Conservation (phyloP, 1,140 invertebrate genomes). For the Druon quercuslanigerum region DNA sequence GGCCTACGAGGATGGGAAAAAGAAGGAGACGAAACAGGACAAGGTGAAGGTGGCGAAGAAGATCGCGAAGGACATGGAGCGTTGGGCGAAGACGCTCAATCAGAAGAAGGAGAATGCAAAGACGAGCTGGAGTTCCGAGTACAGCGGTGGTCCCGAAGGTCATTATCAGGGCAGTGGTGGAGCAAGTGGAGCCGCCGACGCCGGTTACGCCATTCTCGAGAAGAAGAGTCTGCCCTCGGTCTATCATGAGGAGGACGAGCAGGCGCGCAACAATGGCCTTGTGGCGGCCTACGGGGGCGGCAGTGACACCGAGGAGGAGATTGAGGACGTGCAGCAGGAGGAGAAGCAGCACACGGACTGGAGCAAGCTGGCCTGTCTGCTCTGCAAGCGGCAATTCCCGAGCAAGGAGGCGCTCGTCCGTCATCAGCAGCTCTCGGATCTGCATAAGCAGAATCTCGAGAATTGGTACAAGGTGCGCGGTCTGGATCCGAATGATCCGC, state of each 20-base stretch:
- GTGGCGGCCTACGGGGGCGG: conserved; percentile 88
- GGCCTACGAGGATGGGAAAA: conserved; percentile 72
- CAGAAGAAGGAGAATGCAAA: conserved; percentile 94
- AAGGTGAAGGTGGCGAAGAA: conserved; percentile 98
- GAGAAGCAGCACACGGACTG: conserved; percentile 86
- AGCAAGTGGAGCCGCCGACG: conserved; percentile 88
- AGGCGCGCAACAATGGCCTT: conserved; percentile 73
- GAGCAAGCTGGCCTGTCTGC: conserved; percentile 92
- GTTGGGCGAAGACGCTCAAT: conserved; percentile 97
- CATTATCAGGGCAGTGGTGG: too few relatives aligned
- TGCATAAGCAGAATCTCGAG: conserved; percentile 96
- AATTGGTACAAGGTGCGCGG: conserved; percentile 79
- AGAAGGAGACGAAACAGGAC: conserved; percentile 84
- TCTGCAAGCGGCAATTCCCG: conserved; percentile 97
- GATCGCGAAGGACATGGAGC: conserved; percentile 91
- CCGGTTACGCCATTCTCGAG: conserved; percentile 91
- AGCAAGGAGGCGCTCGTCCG: conserved; percentile 91
- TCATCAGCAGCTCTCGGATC: conserved; percentile 94
- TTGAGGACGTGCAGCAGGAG: conserved; percentile 78
- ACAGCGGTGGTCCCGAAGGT: conserved; percentile 68
- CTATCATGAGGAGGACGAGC: conserved; percentile 71
- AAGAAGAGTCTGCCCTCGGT: conserved; percentile 75
- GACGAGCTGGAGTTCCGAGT: conserved; percentile 78
- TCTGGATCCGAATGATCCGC: conserved; percentile 77
- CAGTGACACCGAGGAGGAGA: conserved; percentile 81